These are phyloP conservation scores for Oreocharis arfaki DNA, from an alignment of 2,113 vertebrate genomes.

Conservation along the genomic window DNA sequence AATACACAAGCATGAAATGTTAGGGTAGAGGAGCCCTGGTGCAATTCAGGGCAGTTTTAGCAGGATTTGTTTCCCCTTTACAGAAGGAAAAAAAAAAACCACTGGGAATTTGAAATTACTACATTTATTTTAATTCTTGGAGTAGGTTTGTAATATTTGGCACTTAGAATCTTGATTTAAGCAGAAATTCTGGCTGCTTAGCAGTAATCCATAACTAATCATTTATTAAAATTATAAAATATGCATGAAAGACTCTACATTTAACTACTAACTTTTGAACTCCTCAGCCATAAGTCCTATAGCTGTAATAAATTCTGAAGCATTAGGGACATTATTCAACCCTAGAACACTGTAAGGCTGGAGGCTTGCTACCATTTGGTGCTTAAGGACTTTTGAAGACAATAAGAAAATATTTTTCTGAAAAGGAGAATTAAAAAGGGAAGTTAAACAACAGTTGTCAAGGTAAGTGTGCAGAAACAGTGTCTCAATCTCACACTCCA, in stretches of 20 bases:
- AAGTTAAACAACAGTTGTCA: background rate
- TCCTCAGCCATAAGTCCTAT: background rate
- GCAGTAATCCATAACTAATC: background rate
- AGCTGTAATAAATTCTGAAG: background rate
- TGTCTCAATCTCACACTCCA: background rate
- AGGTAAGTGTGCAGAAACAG: background rate
- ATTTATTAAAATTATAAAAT: background rate
- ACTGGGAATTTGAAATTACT: background rate
- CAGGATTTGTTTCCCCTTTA: background rate
- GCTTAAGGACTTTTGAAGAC: background rate
- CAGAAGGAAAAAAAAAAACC: background rate
- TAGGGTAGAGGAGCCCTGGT: background rate
- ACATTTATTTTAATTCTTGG: background rate
- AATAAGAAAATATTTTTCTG: background rate
- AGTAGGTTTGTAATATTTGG: background rate
- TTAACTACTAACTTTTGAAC: background rate
- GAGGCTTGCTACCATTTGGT: background rate
- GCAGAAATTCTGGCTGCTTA: background rate
- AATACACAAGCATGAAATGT: slow-evolving; percentile 26
- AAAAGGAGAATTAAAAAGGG: background rate
- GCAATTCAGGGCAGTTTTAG: background rate
- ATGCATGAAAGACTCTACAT: background rate
- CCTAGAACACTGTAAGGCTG: background rate
- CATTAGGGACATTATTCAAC: background rate
- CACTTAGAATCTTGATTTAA: background rate